These are phyloP conservation scores for Harpagifer antarcticus DNA, from an alignment of 2,797 vertebrate genomes.

Conservation along the genomic window DNA sequence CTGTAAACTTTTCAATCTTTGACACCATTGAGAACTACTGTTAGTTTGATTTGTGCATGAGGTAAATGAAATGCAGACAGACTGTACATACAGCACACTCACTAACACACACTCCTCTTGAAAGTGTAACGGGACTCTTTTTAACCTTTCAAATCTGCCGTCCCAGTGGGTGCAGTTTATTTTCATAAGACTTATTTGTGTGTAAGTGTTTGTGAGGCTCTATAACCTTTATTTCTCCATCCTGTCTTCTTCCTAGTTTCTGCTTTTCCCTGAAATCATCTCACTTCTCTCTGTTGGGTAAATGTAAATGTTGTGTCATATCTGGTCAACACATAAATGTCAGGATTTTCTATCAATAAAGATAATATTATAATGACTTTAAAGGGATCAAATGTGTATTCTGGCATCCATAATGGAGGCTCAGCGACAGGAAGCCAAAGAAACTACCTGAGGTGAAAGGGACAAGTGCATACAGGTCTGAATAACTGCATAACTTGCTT, in stretches of 20 bases:
- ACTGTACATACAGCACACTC: conserved; percentile 25
- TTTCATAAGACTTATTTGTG: background rate
- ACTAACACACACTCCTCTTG: conserved; percentile 4
- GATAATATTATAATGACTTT: background rate
- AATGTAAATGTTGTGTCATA: background rate
- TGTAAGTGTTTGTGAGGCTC: conserved; percentile 15
- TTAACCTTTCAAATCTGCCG: background rate
- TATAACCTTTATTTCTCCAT: background rate
- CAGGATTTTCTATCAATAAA: background rate
- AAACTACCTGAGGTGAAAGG: background rate
- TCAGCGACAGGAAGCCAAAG: background rate
- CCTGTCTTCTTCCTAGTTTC: background rate
- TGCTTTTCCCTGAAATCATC: conserved; percentile 12
- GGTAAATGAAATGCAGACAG: conserved; percentile 69
- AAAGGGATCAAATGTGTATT: conserved; percentile 21
- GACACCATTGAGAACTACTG: conserved; percentile 87
- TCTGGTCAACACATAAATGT: background rate
- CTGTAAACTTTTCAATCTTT: conserved; percentile 88
- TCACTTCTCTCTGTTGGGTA: conserved; percentile 1
- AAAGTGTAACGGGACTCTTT: conserved; percentile 15
- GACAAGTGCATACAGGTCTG: background rate
- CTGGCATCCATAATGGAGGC: conserved; percentile 24
- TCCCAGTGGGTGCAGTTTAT: background rate
- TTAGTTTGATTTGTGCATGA: conserved; percentile 82
- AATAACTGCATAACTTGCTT: background rate